phyloP scores from a whole-genome alignment of 2,113 vertebrate species.

The Podiceps cristatus region DNA sequence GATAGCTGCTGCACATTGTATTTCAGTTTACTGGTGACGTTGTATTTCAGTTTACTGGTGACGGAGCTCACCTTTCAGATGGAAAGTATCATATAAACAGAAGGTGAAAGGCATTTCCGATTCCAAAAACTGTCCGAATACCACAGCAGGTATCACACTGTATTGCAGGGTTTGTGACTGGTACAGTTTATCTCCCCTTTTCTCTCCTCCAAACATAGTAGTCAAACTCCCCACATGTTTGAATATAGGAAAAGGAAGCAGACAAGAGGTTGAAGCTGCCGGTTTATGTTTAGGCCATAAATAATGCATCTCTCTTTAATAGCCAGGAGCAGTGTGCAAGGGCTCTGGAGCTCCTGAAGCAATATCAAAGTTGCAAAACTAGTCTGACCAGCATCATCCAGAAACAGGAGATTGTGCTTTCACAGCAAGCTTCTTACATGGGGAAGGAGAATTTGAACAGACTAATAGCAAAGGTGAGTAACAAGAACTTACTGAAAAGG shows the following conservation, averaged over 20 bases:
- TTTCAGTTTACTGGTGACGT: no score
- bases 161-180: background rate
- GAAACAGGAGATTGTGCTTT: slow-evolving; percentile 85
- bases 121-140: background rate
- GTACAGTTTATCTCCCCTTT: background rate
- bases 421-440: slow-evolving; percentile 89
- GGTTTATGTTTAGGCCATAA: background rate
- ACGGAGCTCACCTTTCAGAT: background rate
- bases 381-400: slow-evolving; percentile 84
- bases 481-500: background rate
- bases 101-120: background rate
- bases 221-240: background rate
- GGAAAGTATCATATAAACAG: background rate
- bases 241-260: background rate
- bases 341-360: slow-evolving; percentile 89
- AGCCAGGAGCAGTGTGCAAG: slow-evolving; percentile 86
- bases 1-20: background rate
- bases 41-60: background rate
- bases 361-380: slow-evolving; percentile 86
- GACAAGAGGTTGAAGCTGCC: background rate
- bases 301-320: background rate
- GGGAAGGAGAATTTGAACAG: slow-evolving; percentile 92
- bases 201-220: background rate
- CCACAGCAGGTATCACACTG: background rate
- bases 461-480: slow-evolving; percentile 84